Evolutionary conservation across 1,140 invertebrate species (phyloP).

Genomic region (Mylabris phalerata): DNA sequence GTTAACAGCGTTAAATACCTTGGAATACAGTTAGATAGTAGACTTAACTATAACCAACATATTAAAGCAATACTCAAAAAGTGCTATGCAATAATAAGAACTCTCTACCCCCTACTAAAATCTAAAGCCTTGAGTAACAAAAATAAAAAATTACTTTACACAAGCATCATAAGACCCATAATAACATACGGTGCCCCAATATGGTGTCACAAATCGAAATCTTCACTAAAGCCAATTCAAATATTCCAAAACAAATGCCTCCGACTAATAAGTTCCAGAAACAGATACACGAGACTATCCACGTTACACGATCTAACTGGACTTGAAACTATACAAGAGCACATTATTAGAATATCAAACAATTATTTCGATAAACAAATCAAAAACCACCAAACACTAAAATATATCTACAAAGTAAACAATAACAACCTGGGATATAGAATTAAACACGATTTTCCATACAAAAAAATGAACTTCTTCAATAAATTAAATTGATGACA

Average conservation of each 20-base stretch:
- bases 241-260: slow-evolving; percentile 33
- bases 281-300: slow-evolving; percentile 8
- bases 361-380: slow-evolving; percentile 10
- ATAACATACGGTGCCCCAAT: not conserved
- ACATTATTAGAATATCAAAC: slow-evolving; percentile 3
- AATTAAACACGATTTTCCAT: not conserved
- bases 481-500: no score
- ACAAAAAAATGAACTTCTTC: no score
- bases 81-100: slow-evolving; percentile 16
- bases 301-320: slow-evolving; percentile 4
- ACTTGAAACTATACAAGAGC: slow-evolving; percentile 2
- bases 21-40: slow-evolving; percentile 1
- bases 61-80: not conserved
- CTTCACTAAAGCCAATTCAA: slow-evolving; percentile 21
- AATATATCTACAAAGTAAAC: not conserved
- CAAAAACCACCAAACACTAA: not conserved
- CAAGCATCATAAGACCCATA: not conserved
- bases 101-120: slow-evolving; percentile 23
- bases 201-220: slow-evolving; percentile 2
- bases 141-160: not conserved
- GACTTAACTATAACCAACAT: not conserved
- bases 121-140: not conserved
- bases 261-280: slow-evolving; percentile 13
- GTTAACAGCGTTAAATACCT: slow-evolving; percentile 6
- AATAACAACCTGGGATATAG: not conserved